These are phyloP conservation scores for Luperina nickerlii DNA, from an alignment of 2,888 invertebrate species.

Conservation along the genomic window DNA sequence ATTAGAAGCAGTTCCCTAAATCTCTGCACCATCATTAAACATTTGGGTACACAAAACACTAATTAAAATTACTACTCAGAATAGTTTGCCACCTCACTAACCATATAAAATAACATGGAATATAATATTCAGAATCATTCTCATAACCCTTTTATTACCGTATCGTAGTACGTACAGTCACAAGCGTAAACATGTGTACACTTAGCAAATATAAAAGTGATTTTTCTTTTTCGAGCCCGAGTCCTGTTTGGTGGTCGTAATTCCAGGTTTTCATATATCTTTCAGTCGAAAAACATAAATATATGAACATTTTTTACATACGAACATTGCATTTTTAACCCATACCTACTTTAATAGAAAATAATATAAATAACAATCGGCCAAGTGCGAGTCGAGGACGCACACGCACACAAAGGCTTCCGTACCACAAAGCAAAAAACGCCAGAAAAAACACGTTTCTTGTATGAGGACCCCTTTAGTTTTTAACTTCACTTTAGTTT, in stretches of 20 bases:
- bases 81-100: not conserved
- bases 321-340: not conserved
- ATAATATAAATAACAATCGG: not conserved
- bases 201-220: not conserved
- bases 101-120: constrained; percentile 4
- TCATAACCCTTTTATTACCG: constrained; percentile 7
- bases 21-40: not conserved
- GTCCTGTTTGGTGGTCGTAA: too few species aligned
- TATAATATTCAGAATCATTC: constrained; percentile 23
- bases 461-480: too few species aligned
- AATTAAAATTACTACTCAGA: not conserved
- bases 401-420: not conserved
- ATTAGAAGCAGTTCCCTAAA: not conserved
- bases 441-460: not conserved
- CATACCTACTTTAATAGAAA: not conserved
- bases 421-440: not conserved
- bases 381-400: not conserved
- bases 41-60: not conserved
- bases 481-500: not conserved
- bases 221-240: not conserved
- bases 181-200: not conserved
- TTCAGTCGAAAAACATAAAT: not conserved
- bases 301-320: not conserved
- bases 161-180: constrained; percentile 10
- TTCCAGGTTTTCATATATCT: too few species aligned